phyloP scores from a whole-genome alignment of 2,888 invertebrate genomes.

The Anodontia alba region DNA sequence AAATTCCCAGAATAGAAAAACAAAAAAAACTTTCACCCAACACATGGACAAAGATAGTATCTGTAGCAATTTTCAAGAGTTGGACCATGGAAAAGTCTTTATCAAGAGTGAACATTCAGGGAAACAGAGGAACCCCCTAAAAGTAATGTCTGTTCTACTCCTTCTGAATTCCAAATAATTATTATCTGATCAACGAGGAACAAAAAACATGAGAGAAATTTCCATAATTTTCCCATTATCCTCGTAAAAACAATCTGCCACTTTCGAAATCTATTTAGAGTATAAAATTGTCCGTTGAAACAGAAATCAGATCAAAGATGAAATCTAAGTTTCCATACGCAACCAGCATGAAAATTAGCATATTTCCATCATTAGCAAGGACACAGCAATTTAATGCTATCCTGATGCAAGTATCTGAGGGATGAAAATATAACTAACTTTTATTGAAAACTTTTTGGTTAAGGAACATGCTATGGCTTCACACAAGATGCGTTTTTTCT shows the following conservation, averaged over 20 bases:
- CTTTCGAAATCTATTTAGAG: slow-evolving; percentile 18
- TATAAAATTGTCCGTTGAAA: slow-evolving; percentile 12
- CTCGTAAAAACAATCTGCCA: slow-evolving; percentile 33
- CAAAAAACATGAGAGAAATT: slow-evolving; percentile 27
- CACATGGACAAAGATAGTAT: too few species aligned
- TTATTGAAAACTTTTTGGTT: too few species aligned
- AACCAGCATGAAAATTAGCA: slow-evolving; percentile 16
- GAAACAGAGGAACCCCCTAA: background rate
- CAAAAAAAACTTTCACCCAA: too few species aligned
- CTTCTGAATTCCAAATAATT: slow-evolving; percentile 1
- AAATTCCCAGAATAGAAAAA: too few species aligned
- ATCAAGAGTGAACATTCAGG: background rate
- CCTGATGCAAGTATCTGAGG: background rate
- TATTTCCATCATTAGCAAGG: background rate
- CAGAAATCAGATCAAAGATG: background rate
- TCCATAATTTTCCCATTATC: slow-evolving; percentile 34
- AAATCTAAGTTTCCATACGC: background rate
- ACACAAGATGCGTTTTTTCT: too few species aligned
- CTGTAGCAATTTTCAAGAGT: too few species aligned
- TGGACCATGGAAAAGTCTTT: too few species aligned
- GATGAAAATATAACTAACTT: background rate
- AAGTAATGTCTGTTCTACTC: background rate
- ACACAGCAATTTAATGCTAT: background rate
- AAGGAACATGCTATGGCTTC: too few species aligned
- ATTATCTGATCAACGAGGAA: background rate